phyloP scores from a whole-genome alignment of 1,140 invertebrate species.

The Choristoneura fumiferana region DNA sequence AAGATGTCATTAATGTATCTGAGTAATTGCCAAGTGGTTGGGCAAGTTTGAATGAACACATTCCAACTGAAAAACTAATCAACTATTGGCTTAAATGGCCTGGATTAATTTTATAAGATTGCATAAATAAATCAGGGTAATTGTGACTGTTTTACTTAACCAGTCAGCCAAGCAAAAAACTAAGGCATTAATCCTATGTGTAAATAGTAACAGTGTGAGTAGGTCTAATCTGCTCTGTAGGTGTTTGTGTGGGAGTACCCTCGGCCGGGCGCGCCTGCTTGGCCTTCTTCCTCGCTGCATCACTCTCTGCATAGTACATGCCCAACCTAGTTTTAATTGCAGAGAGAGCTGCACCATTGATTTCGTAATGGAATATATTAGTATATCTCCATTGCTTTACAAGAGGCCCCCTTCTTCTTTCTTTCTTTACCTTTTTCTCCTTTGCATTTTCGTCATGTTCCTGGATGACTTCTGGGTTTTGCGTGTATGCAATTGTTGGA shows the following conservation, averaged over 20 bases:
- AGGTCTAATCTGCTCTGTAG: constrained; percentile 50
- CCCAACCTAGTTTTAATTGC: constrained; percentile 76
- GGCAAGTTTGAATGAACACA: too few relatives aligned
- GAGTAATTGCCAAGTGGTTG: too few relatives aligned
- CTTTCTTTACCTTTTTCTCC: constrained; percentile 56
- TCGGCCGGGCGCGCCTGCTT: constrained; percentile 59
- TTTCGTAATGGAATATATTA: constrained; percentile 76
- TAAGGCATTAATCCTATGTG: constrained; percentile 34
- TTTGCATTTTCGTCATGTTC: constrained; percentile 29
- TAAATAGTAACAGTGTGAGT: constrained; percentile 66
- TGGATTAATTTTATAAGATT: too few relatives aligned
- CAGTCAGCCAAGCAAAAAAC: neutral
- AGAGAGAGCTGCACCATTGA: constrained; percentile 72
- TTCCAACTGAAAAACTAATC: too few relatives aligned
- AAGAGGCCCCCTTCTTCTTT: constrained; percentile 66
- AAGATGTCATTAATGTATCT: too few relatives aligned
- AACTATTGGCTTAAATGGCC: too few relatives aligned
- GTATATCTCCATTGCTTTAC: constrained; percentile 77
- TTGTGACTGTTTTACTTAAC: too few relatives aligned
- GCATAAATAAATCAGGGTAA: too few relatives aligned
- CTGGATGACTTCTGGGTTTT: constrained; percentile 36
- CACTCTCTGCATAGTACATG: constrained; percentile 75
- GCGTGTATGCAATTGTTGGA: constrained; percentile 35
- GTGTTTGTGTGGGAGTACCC: constrained; percentile 50
- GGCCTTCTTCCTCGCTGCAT: constrained; percentile 69